These are phyloP conservation scores for Amblyopsis hoosieri DNA, from an alignment of 2,797 vertebrate genomes.

Conservation along the genomic window DNA sequence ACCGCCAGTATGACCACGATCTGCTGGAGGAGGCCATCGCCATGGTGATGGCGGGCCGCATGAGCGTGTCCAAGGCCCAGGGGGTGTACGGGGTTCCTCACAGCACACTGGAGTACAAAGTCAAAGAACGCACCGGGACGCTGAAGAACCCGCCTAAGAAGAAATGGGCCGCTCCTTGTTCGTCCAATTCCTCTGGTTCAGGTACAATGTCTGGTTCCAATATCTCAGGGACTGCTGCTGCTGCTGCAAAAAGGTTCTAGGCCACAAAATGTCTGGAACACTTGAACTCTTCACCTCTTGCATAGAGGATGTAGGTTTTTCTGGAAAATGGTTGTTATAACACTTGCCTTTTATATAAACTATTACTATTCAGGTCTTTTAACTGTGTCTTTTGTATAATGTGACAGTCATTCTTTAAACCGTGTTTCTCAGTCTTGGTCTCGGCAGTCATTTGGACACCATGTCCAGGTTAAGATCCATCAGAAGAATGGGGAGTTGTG, in stretches of 20 bases:
- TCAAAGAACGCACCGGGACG: slow-evolving; percentile 97
- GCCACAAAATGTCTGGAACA: slow-evolving; percentile 79
- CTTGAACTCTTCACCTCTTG: slow-evolving; percentile 84
- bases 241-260: slow-evolving; percentile 88
- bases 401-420: slow-evolving; percentile 59
- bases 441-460: slow-evolving; percentile 8
- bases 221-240: slow-evolving; percentile 95
- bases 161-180: slow-evolving; percentile 83
- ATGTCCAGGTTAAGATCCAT: too few species aligned
- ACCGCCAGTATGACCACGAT: slow-evolving; percentile 97
- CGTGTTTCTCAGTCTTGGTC: slow-evolving; percentile 45
- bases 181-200: slow-evolving; percentile 54
- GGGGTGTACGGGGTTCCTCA: slow-evolving; percentile 98
- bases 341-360: slow-evolving; percentile 90
- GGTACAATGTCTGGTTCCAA: slow-evolving; percentile 74
- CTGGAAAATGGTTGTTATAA: slow-evolving; percentile 88
- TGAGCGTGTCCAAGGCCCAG: slow-evolving; percentile 99
- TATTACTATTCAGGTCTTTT: slow-evolving; percentile 98
- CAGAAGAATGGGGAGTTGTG: not conserved
- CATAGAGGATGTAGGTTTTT: slow-evolving; percentile 83
- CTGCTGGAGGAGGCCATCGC: slow-evolving; percentile 97
- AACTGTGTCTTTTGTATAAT: slow-evolving; percentile 78
- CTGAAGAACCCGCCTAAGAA: slow-evolving; percentile 98
- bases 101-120: slow-evolving; percentile 99
- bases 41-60: slow-evolving; percentile 97